phyloP scores from a whole-genome alignment of 2,113 vertebrate species.

The Petrocephalus microphthalmus region DNA sequence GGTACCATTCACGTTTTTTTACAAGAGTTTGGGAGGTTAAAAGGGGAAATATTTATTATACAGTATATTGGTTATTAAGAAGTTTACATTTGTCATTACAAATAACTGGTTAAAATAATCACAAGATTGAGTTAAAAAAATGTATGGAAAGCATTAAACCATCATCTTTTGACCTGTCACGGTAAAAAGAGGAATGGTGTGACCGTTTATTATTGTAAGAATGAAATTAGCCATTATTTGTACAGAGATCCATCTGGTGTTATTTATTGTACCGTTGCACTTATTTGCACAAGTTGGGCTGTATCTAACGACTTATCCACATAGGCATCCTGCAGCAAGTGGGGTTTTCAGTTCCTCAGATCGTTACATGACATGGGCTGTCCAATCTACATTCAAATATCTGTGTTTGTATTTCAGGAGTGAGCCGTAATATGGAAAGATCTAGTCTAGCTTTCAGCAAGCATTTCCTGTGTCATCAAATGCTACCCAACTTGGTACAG shows the following conservation, averaged over 20 bases:
- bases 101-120: background rate
- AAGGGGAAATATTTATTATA: constrained; percentile 7
- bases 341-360: background rate
- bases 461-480: background rate
- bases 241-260: constrained; percentile 10
- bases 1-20: background rate
- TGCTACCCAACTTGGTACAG: background rate
- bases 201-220: background rate
- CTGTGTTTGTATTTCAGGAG: constrained; percentile 9
- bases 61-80: background rate
- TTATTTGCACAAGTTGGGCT: background rate
- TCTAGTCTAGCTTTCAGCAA: background rate
- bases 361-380: background rate
- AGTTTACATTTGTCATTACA: constrained; percentile 6
- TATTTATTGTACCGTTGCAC: background rate
- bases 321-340: background rate
- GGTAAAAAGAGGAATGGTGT: background rate
- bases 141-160: background rate
- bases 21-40: background rate
- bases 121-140: background rate
- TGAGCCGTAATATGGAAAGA: constrained; percentile 5
- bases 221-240: background rate
- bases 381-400: background rate
- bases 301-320: background rate
- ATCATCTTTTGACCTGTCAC: background rate